phyloP scores from a whole-genome alignment of 2,113 vertebrate species.

The Ameiurus melas region DNA sequence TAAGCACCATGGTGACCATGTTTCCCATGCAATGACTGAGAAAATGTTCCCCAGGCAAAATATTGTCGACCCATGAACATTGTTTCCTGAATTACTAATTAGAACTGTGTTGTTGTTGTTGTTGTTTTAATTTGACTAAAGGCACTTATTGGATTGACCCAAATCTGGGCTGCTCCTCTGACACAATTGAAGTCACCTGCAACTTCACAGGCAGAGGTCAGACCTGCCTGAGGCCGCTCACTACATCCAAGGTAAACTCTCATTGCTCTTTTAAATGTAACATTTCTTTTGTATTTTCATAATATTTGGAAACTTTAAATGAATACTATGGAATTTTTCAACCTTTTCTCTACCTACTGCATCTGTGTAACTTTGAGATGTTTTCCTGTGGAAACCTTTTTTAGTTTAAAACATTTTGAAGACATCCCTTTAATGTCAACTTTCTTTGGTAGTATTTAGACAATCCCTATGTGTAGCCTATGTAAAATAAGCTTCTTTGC shows the following conservation, averaged over 20 bases:
- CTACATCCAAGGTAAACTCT: conserved; percentile 83
- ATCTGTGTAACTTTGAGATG: not conserved
- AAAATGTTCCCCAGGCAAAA: not conserved
- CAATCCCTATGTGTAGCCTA: not conserved
- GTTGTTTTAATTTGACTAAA: conserved; percentile 53
- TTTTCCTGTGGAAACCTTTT: not conserved
- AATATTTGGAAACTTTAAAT: not conserved
- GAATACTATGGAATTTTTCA: not conserved
- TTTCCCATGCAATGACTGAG: not conserved
- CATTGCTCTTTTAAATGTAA: conserved; percentile 4
- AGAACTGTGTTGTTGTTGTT: not conserved
- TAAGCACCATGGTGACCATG: not conserved
- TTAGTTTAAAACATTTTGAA: not conserved
- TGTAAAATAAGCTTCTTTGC: too few species aligned
- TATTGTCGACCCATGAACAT: not conserved
- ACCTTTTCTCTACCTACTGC: not conserved
- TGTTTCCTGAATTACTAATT: not conserved
- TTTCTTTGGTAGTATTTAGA: not conserved
- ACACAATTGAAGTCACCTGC: conserved; percentile 90
- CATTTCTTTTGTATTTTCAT: not conserved
- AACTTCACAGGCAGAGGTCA: conserved; percentile 93
- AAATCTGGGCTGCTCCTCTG: conserved; percentile 90
- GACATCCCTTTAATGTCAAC: not conserved
- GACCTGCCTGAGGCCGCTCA: conserved; percentile 89
- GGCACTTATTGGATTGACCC: conserved; percentile 97